These are phyloP conservation scores for Hydractinia symbiolongicarpus DNA, from an alignment of 30 jellyfish, hydroid and myxozoan species.

Conservation along the genomic window DNA sequence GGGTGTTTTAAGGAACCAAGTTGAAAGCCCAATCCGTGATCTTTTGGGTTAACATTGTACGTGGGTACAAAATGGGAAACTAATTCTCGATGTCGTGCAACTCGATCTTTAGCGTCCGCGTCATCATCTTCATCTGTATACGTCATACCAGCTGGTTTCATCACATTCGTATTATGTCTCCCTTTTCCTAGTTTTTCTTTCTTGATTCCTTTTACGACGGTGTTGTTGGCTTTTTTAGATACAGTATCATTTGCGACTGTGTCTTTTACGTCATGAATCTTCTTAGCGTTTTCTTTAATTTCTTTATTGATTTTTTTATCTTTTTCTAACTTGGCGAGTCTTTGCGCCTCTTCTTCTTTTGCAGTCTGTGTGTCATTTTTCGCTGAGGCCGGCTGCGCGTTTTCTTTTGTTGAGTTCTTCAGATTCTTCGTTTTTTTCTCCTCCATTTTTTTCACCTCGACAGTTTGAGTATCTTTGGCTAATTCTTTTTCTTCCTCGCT, in stretches of 20 bases:
- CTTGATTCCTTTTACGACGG: neutral
- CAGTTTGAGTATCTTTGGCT: neutral
- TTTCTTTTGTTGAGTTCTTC: too few species aligned
- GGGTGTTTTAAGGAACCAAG: conserved; percentile 55
- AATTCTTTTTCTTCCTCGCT: neutral
- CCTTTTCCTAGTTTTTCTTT: neutral
- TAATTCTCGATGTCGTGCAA: conserved; percentile 29
- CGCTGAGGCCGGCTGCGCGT: neutral
- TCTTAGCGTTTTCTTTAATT: conserved; percentile 15
- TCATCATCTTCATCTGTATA: neutral
- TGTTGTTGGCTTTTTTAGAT: neutral
- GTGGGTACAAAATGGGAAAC: conserved; percentile 19
- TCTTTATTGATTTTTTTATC: conserved; percentile 19
- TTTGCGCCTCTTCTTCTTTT: neutral
- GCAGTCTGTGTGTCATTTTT: neutral
- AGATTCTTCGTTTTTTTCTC: neutral
- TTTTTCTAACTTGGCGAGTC: neutral
- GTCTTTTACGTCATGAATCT: conserved; percentile 18
- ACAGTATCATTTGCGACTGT: neutral
- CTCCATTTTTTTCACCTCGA: neutral
- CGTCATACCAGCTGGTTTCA: neutral
- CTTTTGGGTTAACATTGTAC: conserved; percentile 14
- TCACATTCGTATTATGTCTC: neutral
- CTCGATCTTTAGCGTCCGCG: conserved; percentile 7
- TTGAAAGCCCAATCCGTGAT: conserved; percentile 37